These are phyloP conservation scores for Lissocephala sabroskyi DNA, from an alignment of 2,888 invertebrate species.

Conservation along the genomic window DNA sequence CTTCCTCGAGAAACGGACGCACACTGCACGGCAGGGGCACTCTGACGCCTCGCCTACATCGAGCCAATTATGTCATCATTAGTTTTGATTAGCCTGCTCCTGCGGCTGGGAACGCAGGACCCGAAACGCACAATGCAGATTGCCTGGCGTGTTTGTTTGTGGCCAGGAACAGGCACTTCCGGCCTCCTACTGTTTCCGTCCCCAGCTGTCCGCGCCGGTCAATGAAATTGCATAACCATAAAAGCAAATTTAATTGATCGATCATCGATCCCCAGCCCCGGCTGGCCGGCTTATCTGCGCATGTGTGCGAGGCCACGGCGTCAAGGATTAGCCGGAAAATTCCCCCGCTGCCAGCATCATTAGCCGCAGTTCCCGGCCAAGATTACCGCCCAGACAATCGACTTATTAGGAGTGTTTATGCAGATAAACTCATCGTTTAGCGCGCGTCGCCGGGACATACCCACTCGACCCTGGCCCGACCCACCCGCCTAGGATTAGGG, in stretches of 20 bases:
- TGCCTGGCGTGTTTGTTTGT: conserved; percentile 21
- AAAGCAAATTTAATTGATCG: conserved; percentile 42
- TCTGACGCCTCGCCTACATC: conserved; percentile 15
- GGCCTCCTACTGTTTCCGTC: conserved; percentile 63
- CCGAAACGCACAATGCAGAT: conserved; percentile 18
- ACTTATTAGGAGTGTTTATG: conserved; percentile 66
- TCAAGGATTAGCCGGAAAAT: conserved; percentile 48
- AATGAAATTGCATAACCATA: conserved; percentile 51
- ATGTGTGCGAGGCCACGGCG: conserved; percentile 54
- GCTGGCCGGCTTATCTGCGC: too few species aligned
- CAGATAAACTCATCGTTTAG: conserved; percentile 70
- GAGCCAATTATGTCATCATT: conserved; percentile 69
- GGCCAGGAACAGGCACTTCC: conserved; percentile 57
- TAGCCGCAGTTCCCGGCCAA: conserved; percentile 33
- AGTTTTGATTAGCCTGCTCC: conserved; percentile 46
- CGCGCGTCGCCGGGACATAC: conserved; percentile 67
- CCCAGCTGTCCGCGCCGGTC: conserved; percentile 46
- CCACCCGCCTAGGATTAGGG: conserved; percentile 50
- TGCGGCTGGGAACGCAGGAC: conserved; percentile 45
- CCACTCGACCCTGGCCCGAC: too few species aligned
- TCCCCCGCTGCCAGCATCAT: conserved; percentile 42
- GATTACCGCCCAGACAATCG: conserved; percentile 59
- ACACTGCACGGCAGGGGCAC: conserved; percentile 10
- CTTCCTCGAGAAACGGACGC: conserved; percentile 31
- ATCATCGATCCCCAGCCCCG: too few species aligned